Evolutionary conservation across 2,113 vertebrate genomes (phyloP), one percentile per base, ranked within the genome.

Genomic region (Xiphophorus maculatus): DNA sequence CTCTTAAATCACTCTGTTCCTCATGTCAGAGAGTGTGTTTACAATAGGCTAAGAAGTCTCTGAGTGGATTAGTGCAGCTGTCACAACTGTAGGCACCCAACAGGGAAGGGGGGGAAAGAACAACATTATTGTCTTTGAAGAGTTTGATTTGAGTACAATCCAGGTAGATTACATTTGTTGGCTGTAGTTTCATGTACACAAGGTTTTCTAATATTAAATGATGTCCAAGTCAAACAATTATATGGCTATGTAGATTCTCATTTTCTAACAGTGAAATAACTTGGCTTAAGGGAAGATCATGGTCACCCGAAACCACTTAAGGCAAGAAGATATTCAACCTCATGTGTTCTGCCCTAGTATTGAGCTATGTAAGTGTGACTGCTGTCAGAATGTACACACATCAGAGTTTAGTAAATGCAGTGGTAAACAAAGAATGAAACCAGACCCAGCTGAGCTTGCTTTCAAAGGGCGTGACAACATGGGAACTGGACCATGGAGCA

Each of bases 1-100:
- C 35, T 51, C 68, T 77, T 63, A 7, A 75, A 69, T 74, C 32
- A 44, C 44, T 70, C 62, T n/a, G 3, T 30, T 30, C 68, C 66
- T 84, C 51, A 62, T 79, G 70, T 25, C 30, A 51, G 63, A 66
- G 48, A 77, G 22, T 28, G 54, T 87, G 67, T 91, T 84, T 42
- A 86, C 74, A 48, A 1, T 73, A 80, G 79, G 28, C 73, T 72
- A 67, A 72, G 77, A 13, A 2, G 42, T 82, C 84, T 88, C 76
- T 25, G 44, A 77, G 81, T 81, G 74, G 69, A 86, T 84, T 76
- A 76, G 78, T 84, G 84, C 71, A 86, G 80, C 83, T 86, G 85
- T 90, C 85, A 77, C 71, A 79, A 60, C 74, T 73, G 51, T 66
- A 0, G 82, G 73, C 69, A 61, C 40, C 65, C 28, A 28, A 28